Evolutionary conservation across 2,113 vertebrate genomes (phyloP).

Genomic region (Lepisosteus oculatus): DNA sequence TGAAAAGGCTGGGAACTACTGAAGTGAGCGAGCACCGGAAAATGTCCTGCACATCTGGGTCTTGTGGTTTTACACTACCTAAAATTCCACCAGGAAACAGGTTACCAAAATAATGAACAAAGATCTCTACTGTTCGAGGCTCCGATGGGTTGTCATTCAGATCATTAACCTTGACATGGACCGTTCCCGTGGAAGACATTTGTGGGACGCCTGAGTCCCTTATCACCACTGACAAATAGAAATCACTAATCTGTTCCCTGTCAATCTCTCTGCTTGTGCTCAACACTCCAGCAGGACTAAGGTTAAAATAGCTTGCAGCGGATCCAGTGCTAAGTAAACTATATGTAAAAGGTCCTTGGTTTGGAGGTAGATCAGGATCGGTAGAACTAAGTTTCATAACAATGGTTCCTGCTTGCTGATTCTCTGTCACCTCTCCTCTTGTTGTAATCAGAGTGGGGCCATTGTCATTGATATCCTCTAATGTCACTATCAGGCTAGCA

Average conservation of each 20-base stretch:
- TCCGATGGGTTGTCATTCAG: conserved; percentile 95
- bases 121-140: conserved; percentile 84
- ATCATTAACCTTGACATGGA: conserved; percentile 83
- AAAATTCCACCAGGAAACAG: conserved; percentile 87
- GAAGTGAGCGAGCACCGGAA: conserved; percentile 89
- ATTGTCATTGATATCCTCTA: conserved; percentile 95
- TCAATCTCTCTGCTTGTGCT: conserved; percentile 89
- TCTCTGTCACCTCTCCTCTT: conserved; percentile 89
- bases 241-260: conserved; percentile 88
- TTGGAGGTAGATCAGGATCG: conserved; percentile 89
- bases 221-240: conserved; percentile 84
- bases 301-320: conserved; percentile 83
- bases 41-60: conserved; percentile 85
- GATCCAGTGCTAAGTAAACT: conserved; percentile 81
- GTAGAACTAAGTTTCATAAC: conserved; percentile 78
- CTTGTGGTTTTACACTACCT: conserved; percentile 85
- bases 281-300: conserved; percentile 78
- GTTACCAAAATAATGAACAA: conserved; percentile 88
- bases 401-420: conserved; percentile 77
- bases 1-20: conserved; percentile 81
- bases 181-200: conserved; percentile 94
- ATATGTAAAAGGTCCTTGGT: conserved; percentile 89
- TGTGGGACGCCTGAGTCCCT: conserved; percentile 89
- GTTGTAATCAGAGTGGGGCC: conserved; percentile 77
- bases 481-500: conserved; percentile 78